phyloP scores from a whole-genome alignment of 2,113 vertebrate species.

The Heterotis niloticus region DNA sequence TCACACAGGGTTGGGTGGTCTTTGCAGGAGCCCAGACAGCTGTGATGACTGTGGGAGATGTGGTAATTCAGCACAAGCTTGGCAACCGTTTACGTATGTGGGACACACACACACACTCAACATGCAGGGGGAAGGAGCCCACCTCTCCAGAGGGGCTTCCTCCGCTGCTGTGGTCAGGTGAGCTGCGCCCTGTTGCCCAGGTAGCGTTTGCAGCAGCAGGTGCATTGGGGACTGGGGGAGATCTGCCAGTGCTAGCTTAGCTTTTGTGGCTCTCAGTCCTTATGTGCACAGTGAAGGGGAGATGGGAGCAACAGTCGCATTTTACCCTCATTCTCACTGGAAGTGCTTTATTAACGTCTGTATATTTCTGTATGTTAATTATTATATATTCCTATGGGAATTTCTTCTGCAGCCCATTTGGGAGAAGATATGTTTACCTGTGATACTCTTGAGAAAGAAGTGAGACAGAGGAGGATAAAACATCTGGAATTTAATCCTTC shows the following conservation, averaged over 20 bases:
- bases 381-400: constrained; percentile 59
- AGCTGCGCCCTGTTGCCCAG: background rate
- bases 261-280: background rate
- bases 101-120: background rate
- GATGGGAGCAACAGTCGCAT: background rate
- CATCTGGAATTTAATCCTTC: background rate
- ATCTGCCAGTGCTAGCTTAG: background rate
- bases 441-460: constrained; percentile 35
- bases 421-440: constrained; percentile 39
- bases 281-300: too few relatives aligned
- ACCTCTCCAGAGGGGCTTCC: background rate
- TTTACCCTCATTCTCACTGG: background rate
- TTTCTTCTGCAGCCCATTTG: constrained; percentile 48
- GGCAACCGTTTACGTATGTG: background rate
- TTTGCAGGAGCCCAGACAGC: background rate
- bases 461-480: constrained; percentile 27
- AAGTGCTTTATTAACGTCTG: constrained; percentile 38
- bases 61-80: constrained; percentile 1
- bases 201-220: background rate
- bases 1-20: background rate
- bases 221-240: background rate
- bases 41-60: background rate
- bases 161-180: background rate
- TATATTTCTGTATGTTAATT: constrained; percentile 49
- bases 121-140: background rate